phyloP scores from a whole-genome alignment of 92 coral and sea anemone genomes.

The Epizoanthus stellaris region DNA sequence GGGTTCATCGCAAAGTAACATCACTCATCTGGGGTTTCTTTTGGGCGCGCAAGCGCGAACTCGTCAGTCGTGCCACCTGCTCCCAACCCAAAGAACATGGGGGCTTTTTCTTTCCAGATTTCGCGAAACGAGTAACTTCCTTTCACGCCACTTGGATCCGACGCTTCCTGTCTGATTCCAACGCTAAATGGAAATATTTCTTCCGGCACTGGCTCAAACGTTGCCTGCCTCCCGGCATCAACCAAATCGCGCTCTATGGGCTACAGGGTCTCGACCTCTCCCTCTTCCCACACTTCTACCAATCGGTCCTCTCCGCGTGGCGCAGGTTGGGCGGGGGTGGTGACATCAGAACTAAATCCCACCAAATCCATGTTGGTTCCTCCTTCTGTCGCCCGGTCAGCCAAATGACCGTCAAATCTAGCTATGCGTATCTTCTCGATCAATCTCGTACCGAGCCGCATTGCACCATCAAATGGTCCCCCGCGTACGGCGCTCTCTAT shows the following conservation, averaged over 20 bases:
- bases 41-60: too few species aligned
- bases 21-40: background rate
- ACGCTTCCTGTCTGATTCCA: background rate
- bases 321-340: background rate
- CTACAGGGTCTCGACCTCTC: too few species aligned
- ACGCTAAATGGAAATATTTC: background rate
- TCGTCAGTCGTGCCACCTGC: too few species aligned
- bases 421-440: background rate
- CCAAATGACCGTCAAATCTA: background rate
- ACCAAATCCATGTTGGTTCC: background rate
- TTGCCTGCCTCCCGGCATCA: background rate
- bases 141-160: background rate
- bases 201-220: background rate
- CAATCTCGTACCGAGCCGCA: background rate
- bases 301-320: background rate
- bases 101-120: too few species aligned
- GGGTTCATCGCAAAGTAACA: background rate
- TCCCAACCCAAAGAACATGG: too few species aligned
- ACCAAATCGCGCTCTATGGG: background rate
- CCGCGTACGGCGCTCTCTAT: constrained; percentile 7
- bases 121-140: too few species aligned
- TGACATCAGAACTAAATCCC: too few species aligned
- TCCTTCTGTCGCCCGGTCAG: too few species aligned
- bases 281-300: too few species aligned
- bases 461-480: background rate